phyloP scores from a whole-genome alignment of 2,888 invertebrate species.

The Pelosia muscerda region DNA sequence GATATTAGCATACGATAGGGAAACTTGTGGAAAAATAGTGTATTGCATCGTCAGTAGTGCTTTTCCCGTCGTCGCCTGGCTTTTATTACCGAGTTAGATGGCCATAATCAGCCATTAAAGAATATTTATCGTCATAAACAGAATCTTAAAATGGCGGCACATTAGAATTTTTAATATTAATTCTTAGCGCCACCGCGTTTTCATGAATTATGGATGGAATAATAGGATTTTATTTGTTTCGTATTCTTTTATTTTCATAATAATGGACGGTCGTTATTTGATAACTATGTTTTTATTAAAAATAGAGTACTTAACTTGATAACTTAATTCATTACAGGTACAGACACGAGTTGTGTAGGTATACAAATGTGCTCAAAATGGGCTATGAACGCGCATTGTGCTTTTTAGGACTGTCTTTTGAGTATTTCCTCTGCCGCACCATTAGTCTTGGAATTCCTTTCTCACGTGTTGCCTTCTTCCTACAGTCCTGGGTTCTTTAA shows the following conservation, averaged over 20 bases:
- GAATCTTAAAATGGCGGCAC: constrained; percentile 44
- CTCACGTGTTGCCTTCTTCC: too few species aligned
- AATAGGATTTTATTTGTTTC: constrained; percentile 25
- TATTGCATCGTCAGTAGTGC: neutral
- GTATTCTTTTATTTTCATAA: constrained; percentile 14
- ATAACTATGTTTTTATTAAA: neutral
- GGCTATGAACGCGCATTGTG: too few species aligned
- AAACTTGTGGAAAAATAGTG: neutral
- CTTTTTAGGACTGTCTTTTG: too few species aligned
- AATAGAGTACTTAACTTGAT: neutral
- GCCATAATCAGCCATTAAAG: constrained; percentile 44
- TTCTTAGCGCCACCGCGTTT: constrained; percentile 19
- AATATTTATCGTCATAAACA: constrained; percentile 55
- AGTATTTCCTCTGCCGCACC: too few species aligned
- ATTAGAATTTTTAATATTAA: constrained; percentile 55
- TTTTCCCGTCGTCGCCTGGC: constrained; percentile 32
- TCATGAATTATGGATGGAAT: constrained; percentile 35
- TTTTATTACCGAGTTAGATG: constrained; percentile 43
- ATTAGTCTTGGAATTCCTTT: too few species aligned
- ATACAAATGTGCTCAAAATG: too few species aligned
- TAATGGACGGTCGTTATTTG: neutral
- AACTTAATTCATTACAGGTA: too few species aligned
- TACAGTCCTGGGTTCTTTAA: too few species aligned
- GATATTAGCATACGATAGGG: neutral
- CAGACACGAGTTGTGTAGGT: too few species aligned